Base-by-base conservation (phyloP, 2,113 vertebrate species). In the Lophius piscatorius region DNA sequence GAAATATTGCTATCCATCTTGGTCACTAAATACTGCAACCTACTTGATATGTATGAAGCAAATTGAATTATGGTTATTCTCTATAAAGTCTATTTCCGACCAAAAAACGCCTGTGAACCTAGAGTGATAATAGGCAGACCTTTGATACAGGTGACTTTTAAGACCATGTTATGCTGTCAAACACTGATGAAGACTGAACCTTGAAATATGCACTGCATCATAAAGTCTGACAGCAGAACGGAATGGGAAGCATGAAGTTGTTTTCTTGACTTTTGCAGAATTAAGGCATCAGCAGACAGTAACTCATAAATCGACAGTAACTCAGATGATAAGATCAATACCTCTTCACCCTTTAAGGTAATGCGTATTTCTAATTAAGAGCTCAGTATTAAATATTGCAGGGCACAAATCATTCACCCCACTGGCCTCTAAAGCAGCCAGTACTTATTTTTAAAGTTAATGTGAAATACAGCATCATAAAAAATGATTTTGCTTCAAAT, bases 111-210 rank as follows among this genome's bases (percentile, higher is more conserved):
- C 46, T 65, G 50, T 46, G 47, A 36, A 59, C 26, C 49, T 31
- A 14, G 20, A 29, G 56, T 21, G 40, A 34, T 42, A 74, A 72
- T 9, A 56, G 34, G 57, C 60, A 68, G 48, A 70, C 17, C 67
- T 75, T 76, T 80, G 63, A 84, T 68, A 66, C 36, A 65, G 62
- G 61, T 80, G 78, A 62, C 50, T 66, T 66, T 66, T 70, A 61
- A 80, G 56, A 64, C 63, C 17, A 47, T 24, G 55, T 70, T 41
- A 67, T 47, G 36, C 41, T 71, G 50, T 50, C 58, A 55, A 48
- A 57, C 56, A 51, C 46, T 63, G 71, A 71, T 76, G 63, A 64
- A 67, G 63, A 57, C 51, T 66, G 70, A 76, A 56, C 20, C 58
- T 41, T 80, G 73, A 80, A 76, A 80, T 78, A 76, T 76, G 68